Evolutionary conservation across 2,113 vertebrate species (phyloP), one percentile per base, ranked within the genome.

Genomic region (Pteruthius melanotis): DNA sequence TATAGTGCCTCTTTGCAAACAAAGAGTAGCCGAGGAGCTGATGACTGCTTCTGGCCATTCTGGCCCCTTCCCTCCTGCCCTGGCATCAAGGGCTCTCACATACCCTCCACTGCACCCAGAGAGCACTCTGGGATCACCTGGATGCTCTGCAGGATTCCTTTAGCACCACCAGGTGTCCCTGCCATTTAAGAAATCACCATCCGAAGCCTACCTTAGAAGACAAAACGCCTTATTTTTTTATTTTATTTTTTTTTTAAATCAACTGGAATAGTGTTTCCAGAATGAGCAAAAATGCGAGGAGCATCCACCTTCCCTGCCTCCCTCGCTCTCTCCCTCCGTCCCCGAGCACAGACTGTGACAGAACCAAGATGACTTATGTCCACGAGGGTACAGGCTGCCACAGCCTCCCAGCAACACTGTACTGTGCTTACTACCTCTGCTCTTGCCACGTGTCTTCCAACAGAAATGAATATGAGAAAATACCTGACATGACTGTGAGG

Each of bases 131-230:
- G 18, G 10, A 15, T 11, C 33, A 35, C 4, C 11, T 15, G 69
- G 56, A 16, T 77, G 63, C 17, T 50, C 59, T 95, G 95, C 84
- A 95, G 83, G 35, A 47, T 45, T 71, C 8, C 44, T 21, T 40
- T 7, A 61, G 45, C 56, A 82, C 96, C 95, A 91, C 86, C 66
- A 97, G 96, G 56, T 91, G 96, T 94, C 96, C 44, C 93, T 91
- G 44, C 21, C 52, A 37, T 24, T 50, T 83, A 95, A 96, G 93
- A 86, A 96, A 93, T 93, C 54, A 12, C 27, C 33, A 30, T 14
- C 35, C 8, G 18, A 39, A 9, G 4, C 26, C 26, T n/a, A 61
- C 27, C 13, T 49, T 18, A 47, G 21, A 54, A 15, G 19, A 14
- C 42, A 79, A 82, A 24, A 6, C 1, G 1, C 40, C 13, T 42